Evolutionary conservation across 37 sponge, comb jelly and placozoan genomes (phyloP), one percentile per base, ranked within the genome.

Genomic region (Diacarnus erythraeanus): DNA sequence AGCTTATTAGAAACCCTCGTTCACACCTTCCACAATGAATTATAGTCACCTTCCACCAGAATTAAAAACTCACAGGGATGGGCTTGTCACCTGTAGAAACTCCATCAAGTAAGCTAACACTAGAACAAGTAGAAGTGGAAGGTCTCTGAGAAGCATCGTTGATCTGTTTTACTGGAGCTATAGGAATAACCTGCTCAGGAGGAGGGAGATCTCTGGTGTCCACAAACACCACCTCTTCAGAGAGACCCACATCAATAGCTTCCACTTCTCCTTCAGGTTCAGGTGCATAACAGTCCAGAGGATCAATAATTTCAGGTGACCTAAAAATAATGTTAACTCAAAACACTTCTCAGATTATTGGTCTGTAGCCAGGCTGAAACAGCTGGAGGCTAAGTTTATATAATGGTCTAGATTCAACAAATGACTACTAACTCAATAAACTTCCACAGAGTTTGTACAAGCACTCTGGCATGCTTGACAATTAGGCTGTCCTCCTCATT

Each of bases 401-500:
- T 15, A 47, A 47, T 47, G 6, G 51, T 15, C 12, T 15, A 47
- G 51, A 12, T 47, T 15, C 10, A 6, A 47, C 51, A 47, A 47
- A 6, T 47, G 51, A 47, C 0, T 23, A 61, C 82, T 82, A 21
- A 91, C 88, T 57, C 74, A 40, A 91, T 91, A 65, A 87, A 91
- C 39, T 75, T 79, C 42, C 75, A 74, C 9, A 91, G 82, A 12
- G 84, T 83, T 35, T 87, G 60, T 2, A 76, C 75, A 10, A 91
- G 73, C 6, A 83, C 58, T 37, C 36, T 42, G 22, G 80, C 70
- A 64, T 87, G 79, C 17, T 87, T 44, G 67, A 91, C 92, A 38
- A 92, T 92, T 29, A 74, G 56, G 42, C 93, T 92, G 64, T 84
- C 93, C 10, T 84, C 83, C 40, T 86, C 86, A 68, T 92, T 92